Percentiles rank a stretch among this genome's conserved stretches.
Conservation (phyloP, 1,140 invertebrate genomes). For the Aethina tumida region DNA sequence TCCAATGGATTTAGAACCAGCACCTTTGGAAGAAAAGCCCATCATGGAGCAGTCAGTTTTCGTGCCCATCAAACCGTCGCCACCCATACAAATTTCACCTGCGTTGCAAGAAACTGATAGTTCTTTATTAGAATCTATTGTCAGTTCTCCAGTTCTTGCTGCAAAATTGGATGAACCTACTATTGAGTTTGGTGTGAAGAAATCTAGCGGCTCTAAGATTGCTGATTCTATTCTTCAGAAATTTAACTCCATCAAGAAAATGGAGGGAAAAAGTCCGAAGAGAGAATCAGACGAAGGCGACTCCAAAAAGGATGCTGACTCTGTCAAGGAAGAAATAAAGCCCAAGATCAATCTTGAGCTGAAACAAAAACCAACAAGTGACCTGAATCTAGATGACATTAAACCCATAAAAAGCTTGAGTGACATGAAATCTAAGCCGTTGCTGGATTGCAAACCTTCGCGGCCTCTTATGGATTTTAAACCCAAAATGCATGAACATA, state of each 20-base stretch:
- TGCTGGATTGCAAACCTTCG: too few relatives aligned
- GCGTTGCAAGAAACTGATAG: conserved; percentile 34
- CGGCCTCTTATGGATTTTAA: too few relatives aligned
- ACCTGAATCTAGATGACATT: too few relatives aligned
- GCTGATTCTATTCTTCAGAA: conserved; percentile 33
- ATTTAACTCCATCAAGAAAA: conserved; percentile 31
- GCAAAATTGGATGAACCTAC: conserved; percentile 38
- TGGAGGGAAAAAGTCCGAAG: conserved; percentile 25
- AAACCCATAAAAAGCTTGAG: too few relatives aligned
- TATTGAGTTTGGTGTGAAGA: conserved; percentile 29
- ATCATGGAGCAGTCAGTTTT: conserved; percentile 4
- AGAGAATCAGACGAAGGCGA: conserved; percentile 8
- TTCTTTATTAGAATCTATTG: conserved; percentile 30
- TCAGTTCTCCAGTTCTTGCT: conserved; percentile 23
- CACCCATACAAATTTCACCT: conserved; percentile 30
- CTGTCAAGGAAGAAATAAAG: too few relatives aligned
- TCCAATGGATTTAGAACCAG: conserved; percentile 5
- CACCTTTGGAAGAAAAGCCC: background rate
- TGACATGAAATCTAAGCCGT: too few relatives aligned
- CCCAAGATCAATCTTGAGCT: background rate
- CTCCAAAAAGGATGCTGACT: too few relatives aligned
- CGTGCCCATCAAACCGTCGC: too few relatives aligned
- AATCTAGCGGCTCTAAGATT: conserved; percentile 32
- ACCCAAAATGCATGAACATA: too few relatives aligned
- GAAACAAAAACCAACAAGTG: background rate